Conservation (phyloP, 2,113 vertebrate species). For the Canis aureus region DNA sequence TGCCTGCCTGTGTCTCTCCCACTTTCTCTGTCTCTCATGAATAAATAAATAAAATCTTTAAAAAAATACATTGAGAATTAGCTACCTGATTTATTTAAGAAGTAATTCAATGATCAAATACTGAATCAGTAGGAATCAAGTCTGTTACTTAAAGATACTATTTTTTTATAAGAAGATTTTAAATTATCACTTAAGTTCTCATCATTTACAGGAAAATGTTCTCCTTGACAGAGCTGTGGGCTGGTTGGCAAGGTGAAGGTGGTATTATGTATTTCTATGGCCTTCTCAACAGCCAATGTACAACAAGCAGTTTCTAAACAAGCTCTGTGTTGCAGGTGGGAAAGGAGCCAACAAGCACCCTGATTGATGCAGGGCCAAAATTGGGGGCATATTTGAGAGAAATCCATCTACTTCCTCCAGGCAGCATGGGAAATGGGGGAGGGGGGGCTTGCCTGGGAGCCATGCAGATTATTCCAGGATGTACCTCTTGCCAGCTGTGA, state of each 20-base stretch:
- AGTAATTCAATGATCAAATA: constrained; percentile 19
- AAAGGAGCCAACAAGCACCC: not conserved
- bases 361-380: not conserved
- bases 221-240: not conserved
- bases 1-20: not conserved
- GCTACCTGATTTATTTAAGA: constrained; percentile 55
- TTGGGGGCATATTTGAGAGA: not conserved
- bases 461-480: not conserved
- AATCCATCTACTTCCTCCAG: not conserved
- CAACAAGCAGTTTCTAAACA: not conserved
- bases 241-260: not conserved
- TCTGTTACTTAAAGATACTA: constrained; percentile 17
- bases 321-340: not conserved
- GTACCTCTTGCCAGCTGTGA: not conserved
- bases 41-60: not conserved
- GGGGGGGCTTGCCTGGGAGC: not conserved
- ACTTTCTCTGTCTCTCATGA: not conserved
- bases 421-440: rapidly evolving
- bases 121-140: constrained; percentile 19
- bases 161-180: constrained; percentile 24
- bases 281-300: not conserved
- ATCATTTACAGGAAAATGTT: not conserved
- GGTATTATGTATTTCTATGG: not conserved
- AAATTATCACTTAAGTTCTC: not conserved
- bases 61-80: not conserved